Conservation (phyloP, 2,888 invertebrate species). For the Xestia sexstrigata region DNA sequence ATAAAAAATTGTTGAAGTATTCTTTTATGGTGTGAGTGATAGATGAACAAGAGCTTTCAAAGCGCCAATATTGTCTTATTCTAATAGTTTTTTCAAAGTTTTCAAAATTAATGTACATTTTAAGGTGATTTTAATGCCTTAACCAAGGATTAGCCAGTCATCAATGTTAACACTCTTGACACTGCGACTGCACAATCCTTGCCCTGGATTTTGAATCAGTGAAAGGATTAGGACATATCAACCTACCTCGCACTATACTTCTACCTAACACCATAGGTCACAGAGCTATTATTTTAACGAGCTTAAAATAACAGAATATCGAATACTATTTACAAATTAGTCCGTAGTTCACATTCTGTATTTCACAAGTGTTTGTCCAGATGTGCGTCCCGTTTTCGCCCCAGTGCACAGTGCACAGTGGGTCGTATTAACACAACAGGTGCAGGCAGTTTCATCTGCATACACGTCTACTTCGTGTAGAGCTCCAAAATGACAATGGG, state of each 20-base stretch:
- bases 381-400: slow-evolving; percentile 28
- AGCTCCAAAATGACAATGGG: slow-evolving; percentile 23
- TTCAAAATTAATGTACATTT: too few species aligned
- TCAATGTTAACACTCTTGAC: not conserved
- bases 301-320: not conserved
- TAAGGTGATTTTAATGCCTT: not conserved
- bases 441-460: slow-evolving; percentile 44
- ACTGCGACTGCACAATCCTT: not conserved
- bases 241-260: not conserved
- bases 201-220: not conserved
- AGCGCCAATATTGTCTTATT: not conserved
- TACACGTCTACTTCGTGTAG: not conserved
- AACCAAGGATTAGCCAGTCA: not conserved
- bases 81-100: too few species aligned
- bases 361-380: slow-evolving; percentile 34
- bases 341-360: slow-evolving; percentile 25
- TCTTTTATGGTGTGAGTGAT: not conserved
- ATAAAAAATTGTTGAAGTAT: slow-evolving; percentile 6
- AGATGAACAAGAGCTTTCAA: not conserved
- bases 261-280: not conserved
- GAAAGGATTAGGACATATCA: not conserved
- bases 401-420: slow-evolving; percentile 40
- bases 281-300: not conserved
- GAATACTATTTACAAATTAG: not conserved
- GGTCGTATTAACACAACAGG: slow-evolving; percentile 47